Conservation (phyloP, 2,113 vertebrate species). For the Pycnonotus jocosus region DNA sequence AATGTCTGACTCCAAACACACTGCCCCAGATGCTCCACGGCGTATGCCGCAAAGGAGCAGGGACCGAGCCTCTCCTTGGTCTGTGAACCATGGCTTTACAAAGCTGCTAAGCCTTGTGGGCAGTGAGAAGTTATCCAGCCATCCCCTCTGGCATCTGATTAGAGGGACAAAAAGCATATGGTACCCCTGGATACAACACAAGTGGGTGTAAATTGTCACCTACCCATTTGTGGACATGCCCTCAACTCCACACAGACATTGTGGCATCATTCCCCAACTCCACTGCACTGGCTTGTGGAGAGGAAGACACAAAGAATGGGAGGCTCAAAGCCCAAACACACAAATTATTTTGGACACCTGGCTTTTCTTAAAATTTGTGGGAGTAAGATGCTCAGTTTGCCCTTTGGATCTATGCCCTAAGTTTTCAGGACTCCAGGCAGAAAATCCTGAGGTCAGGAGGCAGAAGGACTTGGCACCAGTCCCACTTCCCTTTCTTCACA, state of each 20-base stretch:
- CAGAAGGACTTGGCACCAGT: background rate
- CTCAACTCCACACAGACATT: background rate
- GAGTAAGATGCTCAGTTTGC: background rate
- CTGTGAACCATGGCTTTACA: background rate
- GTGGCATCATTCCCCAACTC: background rate
- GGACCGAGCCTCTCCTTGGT: fast-evolving
- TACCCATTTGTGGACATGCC: fast-evolving
- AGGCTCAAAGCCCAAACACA: background rate
- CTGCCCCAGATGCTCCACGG: fast-evolving
- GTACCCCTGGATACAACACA: background rate
- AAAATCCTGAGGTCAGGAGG: background rate
- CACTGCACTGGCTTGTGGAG: fast-evolving
- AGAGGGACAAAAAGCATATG: background rate
- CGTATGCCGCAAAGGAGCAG: fast-evolving
- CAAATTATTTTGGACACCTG: background rate
- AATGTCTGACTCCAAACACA: background rate
- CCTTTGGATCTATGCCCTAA: background rate
- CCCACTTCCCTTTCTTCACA: background rate
- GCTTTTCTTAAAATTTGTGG: background rate
- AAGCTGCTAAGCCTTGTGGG: background rate
- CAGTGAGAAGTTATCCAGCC: fast-evolving
- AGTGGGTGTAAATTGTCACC: background rate
- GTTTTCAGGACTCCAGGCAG: background rate
- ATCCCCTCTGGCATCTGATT: background rate
- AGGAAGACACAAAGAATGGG: fast-evolving